Evolutionary conservation across 1,140 invertebrate species (phyloP), one percentile per base, ranked within the genome.

Genomic region (Cydia pomonella): DNA sequence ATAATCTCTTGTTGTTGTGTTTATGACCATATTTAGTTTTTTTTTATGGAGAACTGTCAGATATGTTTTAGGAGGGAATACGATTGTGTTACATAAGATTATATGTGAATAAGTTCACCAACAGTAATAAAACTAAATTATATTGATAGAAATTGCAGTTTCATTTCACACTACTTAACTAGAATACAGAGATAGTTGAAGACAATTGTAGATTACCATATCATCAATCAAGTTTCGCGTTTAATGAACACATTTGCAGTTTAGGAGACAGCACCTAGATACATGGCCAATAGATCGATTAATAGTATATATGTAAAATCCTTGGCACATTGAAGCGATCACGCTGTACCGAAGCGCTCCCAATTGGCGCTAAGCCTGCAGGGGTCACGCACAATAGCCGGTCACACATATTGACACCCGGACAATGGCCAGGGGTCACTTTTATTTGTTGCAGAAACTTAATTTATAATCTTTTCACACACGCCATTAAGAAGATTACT

Each of bases 381-480:
- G 84, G 91, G 91, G 90, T 92, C 91, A 92, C 79, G 84, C 82
- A 92, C 91, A 93, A 93, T 81, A 80, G 77, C 71, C 87, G 89
- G 90, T 93, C 91, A 93, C 91, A 91, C 89, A 87, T 90, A 92
- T 90, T 90, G 91, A 89, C 91, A 90, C 91, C 83, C 82, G 72
- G 75, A 92, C 91, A 92, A 93, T 90, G 66, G 75, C 82, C 81
- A 83, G 85, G 91, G 91, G 91, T 93, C 91, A 93, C 85, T 92
- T 93, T 92, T 93, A 93, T 93, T 92, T 90, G 91, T 91, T 90
- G 88, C 91, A 88, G 85, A 90, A 92, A 93, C 91, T 93, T 93
- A 93, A 93, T 93, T 93, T 93, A 93, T 93, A 93, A 93, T 93
- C 91, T 93, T 92, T 93, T 92, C 90, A 91, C 88, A 90, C 87